phyloP scores from a whole-genome alignment of 2,113 vertebrate genomes.

The Scytalopus superciliaris region DNA sequence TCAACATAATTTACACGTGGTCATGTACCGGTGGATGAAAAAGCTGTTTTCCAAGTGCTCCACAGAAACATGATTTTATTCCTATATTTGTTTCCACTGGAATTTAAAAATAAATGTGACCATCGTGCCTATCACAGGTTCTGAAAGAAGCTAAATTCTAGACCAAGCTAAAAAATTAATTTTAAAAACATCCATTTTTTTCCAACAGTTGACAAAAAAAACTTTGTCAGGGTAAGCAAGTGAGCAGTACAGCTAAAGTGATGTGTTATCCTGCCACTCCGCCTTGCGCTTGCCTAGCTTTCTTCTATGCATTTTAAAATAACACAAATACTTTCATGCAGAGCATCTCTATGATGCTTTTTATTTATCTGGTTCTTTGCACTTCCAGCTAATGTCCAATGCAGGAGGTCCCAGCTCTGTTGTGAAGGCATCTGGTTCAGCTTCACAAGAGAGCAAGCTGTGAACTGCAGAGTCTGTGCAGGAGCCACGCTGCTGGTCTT shows the following conservation, averaged over 20 bases:
- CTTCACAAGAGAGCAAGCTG: neutral
- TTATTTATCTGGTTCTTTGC: neutral
- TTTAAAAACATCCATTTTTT: neutral
- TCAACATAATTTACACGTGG: neutral
- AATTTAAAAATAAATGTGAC: slow-evolving; percentile 21
- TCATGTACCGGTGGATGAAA: neutral
- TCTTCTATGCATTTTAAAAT: neutral
- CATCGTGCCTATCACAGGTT: neutral
- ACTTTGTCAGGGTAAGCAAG: neutral
- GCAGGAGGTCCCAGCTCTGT: neutral
- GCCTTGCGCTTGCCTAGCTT: neutral
- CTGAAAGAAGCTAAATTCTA: neutral
- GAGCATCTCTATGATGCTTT: neutral
- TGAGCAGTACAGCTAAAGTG: neutral
- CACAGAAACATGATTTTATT: slow-evolving; percentile 14
- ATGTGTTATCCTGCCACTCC: neutral
- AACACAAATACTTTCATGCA: neutral
- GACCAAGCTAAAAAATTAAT: neutral
- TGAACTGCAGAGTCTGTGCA: neutral
- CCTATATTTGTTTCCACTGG: neutral
- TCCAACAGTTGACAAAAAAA: neutral
- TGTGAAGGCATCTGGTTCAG: neutral
- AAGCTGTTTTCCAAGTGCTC: neutral
- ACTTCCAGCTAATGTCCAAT: neutral
- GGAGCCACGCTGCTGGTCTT: neutral